These are phyloP conservation scores for Epinephelus moara DNA, from an alignment of 2,113 vertebrate species.

Conservation along the genomic window DNA sequence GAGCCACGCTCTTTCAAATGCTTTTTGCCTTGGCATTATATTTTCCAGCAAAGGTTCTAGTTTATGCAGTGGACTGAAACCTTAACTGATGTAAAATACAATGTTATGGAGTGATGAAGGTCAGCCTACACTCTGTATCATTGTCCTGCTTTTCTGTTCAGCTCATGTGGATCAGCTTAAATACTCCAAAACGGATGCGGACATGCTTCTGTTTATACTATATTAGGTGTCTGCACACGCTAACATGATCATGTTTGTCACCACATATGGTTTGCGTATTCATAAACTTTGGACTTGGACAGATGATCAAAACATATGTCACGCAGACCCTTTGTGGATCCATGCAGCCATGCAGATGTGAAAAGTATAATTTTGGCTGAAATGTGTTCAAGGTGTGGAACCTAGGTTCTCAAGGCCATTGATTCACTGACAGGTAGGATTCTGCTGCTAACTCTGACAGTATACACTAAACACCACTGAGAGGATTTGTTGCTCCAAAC, in stretches of 20 bases:
- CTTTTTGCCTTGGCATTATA: neutral
- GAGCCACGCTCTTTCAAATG: neutral
- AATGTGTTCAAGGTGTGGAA: neutral
- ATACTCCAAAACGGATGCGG: neutral
- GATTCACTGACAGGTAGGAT: neutral
- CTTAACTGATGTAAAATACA: neutral
- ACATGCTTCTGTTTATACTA: neutral
- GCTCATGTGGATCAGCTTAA: neutral
- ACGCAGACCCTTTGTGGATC: neutral
- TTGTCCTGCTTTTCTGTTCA: conserved; percentile 11
- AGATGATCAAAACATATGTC: neutral
- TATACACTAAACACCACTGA: neutral
- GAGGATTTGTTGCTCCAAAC: neutral
- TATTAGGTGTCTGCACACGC: neutral
- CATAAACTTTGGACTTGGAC: neutral
- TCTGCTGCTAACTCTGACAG: neutral
- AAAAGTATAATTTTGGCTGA: neutral
- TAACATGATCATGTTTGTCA: neutral
- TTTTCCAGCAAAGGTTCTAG: neutral
- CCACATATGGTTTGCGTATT: neutral
- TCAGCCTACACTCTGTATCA: neutral
- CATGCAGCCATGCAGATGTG: neutral
- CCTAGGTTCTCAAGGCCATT: neutral
- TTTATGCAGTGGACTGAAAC: neutral
- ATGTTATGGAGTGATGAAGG: neutral